Evolutionary conservation across 2,797 vertebrate species (phyloP).

Genomic region (Anomalospiza imberbis): DNA sequence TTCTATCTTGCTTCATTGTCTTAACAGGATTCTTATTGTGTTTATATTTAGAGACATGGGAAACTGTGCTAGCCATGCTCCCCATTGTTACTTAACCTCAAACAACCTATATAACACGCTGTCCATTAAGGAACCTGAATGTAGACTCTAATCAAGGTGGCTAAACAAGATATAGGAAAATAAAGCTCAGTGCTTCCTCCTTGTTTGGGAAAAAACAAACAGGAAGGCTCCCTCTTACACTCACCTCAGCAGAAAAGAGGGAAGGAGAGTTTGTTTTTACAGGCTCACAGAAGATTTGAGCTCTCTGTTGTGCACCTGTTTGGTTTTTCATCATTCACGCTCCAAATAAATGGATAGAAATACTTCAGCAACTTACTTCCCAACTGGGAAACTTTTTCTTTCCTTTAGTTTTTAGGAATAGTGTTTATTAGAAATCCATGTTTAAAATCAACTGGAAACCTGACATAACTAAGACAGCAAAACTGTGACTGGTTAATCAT

Average conservation of each 20-base stretch:
- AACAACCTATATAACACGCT: conserved; percentile 38
- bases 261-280: neutral
- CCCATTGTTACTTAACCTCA: conserved; percentile 55
- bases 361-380: neutral
- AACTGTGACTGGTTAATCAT: neutral
- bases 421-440: neutral
- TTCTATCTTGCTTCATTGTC: conserved; percentile 52
- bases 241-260: neutral
- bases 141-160: conserved; percentile 38
- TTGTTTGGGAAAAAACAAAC: conserved; percentile 45
- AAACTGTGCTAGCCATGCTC: conserved; percentile 33
- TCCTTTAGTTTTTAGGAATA: neutral
- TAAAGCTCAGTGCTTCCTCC: conserved; percentile 37
- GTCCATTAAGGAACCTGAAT: conserved; percentile 23
- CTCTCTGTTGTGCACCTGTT: conserved; percentile 34
- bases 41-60: conserved; percentile 66
- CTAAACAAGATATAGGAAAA: conserved; percentile 49
- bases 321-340: neutral
- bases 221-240: conserved; percentile 5
- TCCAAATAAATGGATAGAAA: neutral
- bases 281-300: neutral
- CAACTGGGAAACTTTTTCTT: neutral
- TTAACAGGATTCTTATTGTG: conserved; percentile 59
- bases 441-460: neutral
- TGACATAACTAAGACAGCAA: neutral